Base-by-base conservation (phyloP, 2,797 vertebrate species). In the Apogon hyalosoma region DNA sequence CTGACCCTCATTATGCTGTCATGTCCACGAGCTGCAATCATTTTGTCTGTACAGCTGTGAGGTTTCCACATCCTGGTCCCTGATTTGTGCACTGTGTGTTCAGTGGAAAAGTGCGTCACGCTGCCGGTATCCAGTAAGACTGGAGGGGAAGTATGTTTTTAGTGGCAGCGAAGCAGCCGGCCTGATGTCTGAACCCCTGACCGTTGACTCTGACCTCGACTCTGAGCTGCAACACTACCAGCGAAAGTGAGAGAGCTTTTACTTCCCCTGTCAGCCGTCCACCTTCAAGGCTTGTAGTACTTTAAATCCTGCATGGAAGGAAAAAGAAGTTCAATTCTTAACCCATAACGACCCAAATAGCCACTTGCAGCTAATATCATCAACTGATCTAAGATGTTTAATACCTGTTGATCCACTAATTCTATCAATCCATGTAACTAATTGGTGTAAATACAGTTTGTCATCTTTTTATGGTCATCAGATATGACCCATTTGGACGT, bases 51-150 rank as follows among this genome's bases (percentile, higher is more conserved):
- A 55, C 59, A 83, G 83, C 78, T 77, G 76, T 73, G 52, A 80
- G 70, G 6, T 88, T 74, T 84, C 84, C 83, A 84, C 84, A 82
- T 88, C 86, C 84, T 84, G 75, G 76, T 67, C 78, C 51, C 69
- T 72, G 74, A 48, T 82, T 78, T 66, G 56, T 21, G 43, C 33
- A 21, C 68, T 42, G 69, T 60, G 69, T 60, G 60, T 75, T 88
- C 69, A 18, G 55, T 76, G 65, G 79, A 90, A 33, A 90, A 75
- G 73, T 87, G 83, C 80, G 87, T 92, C 91, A 90, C 75, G 21
- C 51, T 45, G 75, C 73, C 57, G 61, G 43, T 74, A 82, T 82
- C 62, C 84, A 84, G 84, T 73, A 64, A 83, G 53, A 57, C 65
- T 10, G 0, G 67, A 70, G 78, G 83, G 88, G 86, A 90, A 90